Conservation (phyloP, 2,113 vertebrate genomes). For the Drymodes brunneopygia region DNA sequence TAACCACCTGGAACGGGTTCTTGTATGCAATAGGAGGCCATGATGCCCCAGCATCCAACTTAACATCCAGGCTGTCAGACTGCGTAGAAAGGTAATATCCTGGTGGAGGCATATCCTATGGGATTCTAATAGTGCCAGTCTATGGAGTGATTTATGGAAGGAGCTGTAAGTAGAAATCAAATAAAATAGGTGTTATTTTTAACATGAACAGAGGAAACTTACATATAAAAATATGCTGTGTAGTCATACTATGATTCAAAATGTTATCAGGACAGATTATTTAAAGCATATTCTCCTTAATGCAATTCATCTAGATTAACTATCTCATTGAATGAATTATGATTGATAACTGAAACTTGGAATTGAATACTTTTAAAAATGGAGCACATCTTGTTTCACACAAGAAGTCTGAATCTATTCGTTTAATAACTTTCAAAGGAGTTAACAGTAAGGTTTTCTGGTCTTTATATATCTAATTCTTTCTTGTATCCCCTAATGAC, state of each 20-base stretch:
- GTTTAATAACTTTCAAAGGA: not conserved
- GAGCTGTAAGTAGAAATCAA: not conserved
- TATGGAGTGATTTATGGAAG: not conserved
- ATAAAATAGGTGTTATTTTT: not conserved
- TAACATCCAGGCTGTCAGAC: slow-evolving; percentile 92
- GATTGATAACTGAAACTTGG: not conserved
- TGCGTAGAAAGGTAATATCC: slow-evolving; percentile 90
- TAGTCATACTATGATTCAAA: not conserved
- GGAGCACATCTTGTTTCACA: not conserved
- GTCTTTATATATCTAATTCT: not conserved
- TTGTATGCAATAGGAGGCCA: slow-evolving; percentile 97
- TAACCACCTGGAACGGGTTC: slow-evolving; percentile 95
- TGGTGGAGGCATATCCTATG: not conserved
- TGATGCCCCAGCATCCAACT: slow-evolving; percentile 90
- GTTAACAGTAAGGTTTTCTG: not conserved
- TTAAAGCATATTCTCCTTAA: not conserved
- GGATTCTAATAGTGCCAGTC: not conserved
- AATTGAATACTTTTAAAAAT: not conserved
- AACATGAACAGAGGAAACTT: not conserved
- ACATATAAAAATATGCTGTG: not conserved
- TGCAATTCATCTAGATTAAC: not conserved
- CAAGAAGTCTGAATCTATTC: not conserved
- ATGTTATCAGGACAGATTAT: not conserved
- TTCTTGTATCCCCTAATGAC: not conserved
- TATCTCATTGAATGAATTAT: not conserved